Evolutionary conservation across 2,113 vertebrate species (phyloP).

Genomic region (Dinomys branickii): DNA sequence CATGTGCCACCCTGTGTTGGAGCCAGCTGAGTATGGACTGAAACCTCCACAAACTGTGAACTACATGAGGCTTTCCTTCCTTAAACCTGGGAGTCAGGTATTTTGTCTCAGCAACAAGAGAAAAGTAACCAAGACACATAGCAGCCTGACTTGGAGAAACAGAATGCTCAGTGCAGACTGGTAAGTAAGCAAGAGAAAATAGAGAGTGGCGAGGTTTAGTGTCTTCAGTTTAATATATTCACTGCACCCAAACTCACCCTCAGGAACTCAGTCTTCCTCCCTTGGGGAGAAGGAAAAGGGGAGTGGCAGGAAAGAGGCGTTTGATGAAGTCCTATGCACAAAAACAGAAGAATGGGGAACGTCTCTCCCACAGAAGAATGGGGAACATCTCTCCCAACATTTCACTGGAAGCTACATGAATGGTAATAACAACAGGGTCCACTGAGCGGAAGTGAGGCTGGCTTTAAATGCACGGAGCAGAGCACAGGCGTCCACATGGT

Average conservation of each 20-base stretch:
- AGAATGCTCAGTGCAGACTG: not conserved
- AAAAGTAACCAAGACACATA: not conserved
- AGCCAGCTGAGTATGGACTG: too few species aligned
- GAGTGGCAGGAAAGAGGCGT: not conserved
- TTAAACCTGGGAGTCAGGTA: too few species aligned
- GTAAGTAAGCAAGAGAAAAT: not conserved
- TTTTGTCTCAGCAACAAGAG: too few species aligned
- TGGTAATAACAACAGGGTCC: not conserved
- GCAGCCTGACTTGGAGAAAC: not conserved
- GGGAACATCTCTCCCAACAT: not conserved
- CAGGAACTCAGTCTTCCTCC: not conserved
- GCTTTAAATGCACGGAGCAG: not conserved
- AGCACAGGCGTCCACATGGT: not conserved
- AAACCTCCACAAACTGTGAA: too few species aligned
- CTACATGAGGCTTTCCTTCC: too few species aligned
- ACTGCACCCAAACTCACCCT: not conserved
- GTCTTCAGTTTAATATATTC: not conserved
- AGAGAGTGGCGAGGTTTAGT: not conserved
- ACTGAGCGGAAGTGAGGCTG: not conserved
- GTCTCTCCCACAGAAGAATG: not conserved
- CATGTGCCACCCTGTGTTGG: too few species aligned
- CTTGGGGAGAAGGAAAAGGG: not conserved
- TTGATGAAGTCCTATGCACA: not conserved
- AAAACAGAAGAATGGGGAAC: not conserved
- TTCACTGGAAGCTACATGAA: not conserved